A percentile compares a stretch with the other conserved stretches of the same genome.
Evolutionary conservation across 2,888 invertebrate species (phyloP).

Genomic region (Geotrupes spiniger): DNA sequence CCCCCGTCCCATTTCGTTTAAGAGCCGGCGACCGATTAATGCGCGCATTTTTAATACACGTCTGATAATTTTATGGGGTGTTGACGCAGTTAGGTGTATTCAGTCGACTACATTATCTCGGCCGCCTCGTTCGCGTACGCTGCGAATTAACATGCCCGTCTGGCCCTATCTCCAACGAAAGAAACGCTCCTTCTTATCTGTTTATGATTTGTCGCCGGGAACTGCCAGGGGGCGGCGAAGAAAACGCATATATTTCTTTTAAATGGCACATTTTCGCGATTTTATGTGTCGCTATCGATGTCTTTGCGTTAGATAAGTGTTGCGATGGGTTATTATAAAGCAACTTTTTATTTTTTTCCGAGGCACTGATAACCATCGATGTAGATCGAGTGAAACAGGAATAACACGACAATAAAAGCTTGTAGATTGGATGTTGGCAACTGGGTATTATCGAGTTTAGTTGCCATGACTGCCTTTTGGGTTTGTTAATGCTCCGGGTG

Average conservation of each 20-base stretch:
- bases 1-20: slow-evolving; percentile 40
- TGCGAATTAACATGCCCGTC: slow-evolving; percentile 32
- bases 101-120: slow-evolving; percentile 37
- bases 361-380: too few relatives aligned
- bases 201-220: slow-evolving; percentile 39
- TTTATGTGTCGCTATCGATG: slow-evolving; percentile 17
- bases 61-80: slow-evolving; percentile 43
- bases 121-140: slow-evolving; percentile 26
- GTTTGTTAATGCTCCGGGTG: too few relatives aligned
- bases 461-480: too few relatives aligned
- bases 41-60: slow-evolving; percentile 43
- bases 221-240: slow-evolving; percentile 25
- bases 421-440: too few relatives aligned
- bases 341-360: too few relatives aligned
- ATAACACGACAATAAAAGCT: too few relatives aligned
- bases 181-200: slow-evolving; percentile 36
- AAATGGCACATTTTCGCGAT: slow-evolving; percentile 21
- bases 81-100: slow-evolving; percentile 40
- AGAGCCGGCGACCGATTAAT: slow-evolving; percentile 46
- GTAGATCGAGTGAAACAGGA: too few relatives aligned
- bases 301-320: slow-evolving; percentile 14
- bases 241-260: slow-evolving; percentile 16
- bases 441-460: too few relatives aligned
- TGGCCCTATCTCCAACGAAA: slow-evolving; percentile 34
- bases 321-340: too few relatives aligned